phyloP scores from a whole-genome alignment of 2,113 vertebrate genomes.

The Seriola quinqueradiata region DNA sequence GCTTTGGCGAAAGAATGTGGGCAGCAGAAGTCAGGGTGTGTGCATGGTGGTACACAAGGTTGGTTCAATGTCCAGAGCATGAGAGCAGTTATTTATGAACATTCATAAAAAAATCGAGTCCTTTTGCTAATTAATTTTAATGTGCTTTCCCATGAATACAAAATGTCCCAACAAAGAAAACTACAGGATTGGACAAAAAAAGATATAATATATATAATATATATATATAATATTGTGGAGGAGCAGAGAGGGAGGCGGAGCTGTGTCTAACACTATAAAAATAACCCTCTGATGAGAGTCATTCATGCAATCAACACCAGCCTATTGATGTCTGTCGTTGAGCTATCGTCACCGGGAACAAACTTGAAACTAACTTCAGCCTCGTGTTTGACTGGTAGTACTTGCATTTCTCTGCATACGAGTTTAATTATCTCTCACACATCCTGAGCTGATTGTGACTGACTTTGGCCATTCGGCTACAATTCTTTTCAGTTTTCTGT shows the following conservation, averaged over 20 bases:
- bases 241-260: background rate
- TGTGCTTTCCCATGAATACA: background rate
- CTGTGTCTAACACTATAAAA: background rate
- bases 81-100: constrained; percentile 6
- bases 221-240: background rate
- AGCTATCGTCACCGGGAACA: background rate
- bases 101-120: background rate
- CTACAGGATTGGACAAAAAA: background rate
- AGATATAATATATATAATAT: too few species aligned
- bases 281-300: background rate
- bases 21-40: constrained; percentile 29
- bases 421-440: background rate
- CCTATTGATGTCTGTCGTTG: background rate
- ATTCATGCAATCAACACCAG: constrained; percentile 20
- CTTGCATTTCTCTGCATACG: background rate
- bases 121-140: background rate
- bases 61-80: constrained; percentile 42
- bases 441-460: constrained; percentile 7
- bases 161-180: background rate
- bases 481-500: background rate
- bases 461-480: background rate
- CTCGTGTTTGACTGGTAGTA: background rate
- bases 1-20: constrained; percentile 38
- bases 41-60: constrained; percentile 38
- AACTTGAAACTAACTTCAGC: background rate